These are phyloP conservation scores for Chaenodraco wilsoni DNA, from an alignment of 2,797 vertebrate genomes.

Conservation along the genomic window DNA sequence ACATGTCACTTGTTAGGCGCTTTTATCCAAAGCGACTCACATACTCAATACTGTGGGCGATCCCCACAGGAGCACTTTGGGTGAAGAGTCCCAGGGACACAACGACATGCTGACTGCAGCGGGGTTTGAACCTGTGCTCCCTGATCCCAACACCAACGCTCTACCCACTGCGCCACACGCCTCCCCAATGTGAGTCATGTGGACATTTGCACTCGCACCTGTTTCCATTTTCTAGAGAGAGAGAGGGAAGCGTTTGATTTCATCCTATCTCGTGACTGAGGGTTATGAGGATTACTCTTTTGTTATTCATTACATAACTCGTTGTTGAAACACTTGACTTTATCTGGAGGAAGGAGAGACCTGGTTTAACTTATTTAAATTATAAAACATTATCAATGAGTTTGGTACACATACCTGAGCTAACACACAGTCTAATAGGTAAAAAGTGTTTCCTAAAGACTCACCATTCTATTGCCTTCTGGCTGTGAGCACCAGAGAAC, in stretches of 20 bases:
- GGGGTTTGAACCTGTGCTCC: no score
- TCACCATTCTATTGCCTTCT: background rate
- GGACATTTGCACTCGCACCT: slow-evolving; percentile 51
- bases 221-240: slow-evolving; percentile 39
- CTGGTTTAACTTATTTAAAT: slow-evolving; percentile 20
- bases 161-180: no score
- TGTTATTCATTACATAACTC: slow-evolving; percentile 65
- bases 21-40: no score
- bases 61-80: no score
- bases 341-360: slow-evolving; percentile 2
- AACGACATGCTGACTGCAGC: no score
- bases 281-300: slow-evolving; percentile 56
- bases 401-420: background rate
- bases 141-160: no score
- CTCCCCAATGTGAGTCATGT: slow-evolving; percentile 56
- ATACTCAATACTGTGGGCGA: no score
- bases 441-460: background rate
- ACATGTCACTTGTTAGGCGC: no score
- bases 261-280: slow-evolving; percentile 42
- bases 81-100: no score
- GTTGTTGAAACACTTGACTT: slow-evolving; percentile 41
- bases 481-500: background rate
- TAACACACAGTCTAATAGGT: background rate
- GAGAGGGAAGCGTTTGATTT: slow-evolving; percentile 27
- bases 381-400: background rate